phyloP scores from a whole-genome alignment of 2,888 invertebrate genomes.

The Hydrotaea cyrtoneurina region DNA sequence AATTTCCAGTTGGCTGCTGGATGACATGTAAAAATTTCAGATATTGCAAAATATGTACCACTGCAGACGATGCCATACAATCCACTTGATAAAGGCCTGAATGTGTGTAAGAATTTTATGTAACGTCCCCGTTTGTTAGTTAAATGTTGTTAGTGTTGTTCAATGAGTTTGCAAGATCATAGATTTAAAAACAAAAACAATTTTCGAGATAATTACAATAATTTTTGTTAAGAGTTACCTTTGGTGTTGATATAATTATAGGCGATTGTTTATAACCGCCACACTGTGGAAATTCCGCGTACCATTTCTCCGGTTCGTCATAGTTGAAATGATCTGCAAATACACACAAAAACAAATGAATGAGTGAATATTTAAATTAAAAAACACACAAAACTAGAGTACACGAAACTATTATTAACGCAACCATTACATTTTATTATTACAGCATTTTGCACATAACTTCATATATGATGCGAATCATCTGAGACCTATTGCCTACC shows the following conservation, averaged over 20 bases:
- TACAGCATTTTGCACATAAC: constrained; percentile 25
- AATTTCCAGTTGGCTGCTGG: too few species aligned
- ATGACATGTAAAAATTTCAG: too few species aligned
- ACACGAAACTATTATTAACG: background rate
- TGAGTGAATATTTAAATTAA: constrained; percentile 16
- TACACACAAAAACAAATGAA: background rate
- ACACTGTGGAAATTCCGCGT: constrained; percentile 83
- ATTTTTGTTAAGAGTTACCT: constrained; percentile 69
- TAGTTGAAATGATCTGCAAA: constrained; percentile 71
- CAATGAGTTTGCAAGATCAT: too few species aligned
- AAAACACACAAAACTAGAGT: constrained; percentile 1
- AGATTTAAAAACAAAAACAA: too few species aligned
- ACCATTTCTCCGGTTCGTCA: constrained; percentile 81
- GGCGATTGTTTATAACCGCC: constrained; percentile 86
- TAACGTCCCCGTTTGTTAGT: too few species aligned
- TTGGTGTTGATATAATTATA: constrained; percentile 71
- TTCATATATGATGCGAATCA: background rate
- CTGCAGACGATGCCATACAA: too few species aligned
- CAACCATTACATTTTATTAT: constrained; percentile 18
- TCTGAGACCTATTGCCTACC: background rate
- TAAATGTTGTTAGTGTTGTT: too few species aligned
- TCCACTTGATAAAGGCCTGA: too few species aligned
- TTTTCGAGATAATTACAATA: background rate
- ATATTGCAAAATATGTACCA: too few species aligned
- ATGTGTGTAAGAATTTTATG: too few species aligned